Percentiles rank a stretch among this genome's conserved stretches.
Evolutionary conservation across 2,888 invertebrate genomes (phyloP).

Genomic region (Clivina fossor): DNA sequence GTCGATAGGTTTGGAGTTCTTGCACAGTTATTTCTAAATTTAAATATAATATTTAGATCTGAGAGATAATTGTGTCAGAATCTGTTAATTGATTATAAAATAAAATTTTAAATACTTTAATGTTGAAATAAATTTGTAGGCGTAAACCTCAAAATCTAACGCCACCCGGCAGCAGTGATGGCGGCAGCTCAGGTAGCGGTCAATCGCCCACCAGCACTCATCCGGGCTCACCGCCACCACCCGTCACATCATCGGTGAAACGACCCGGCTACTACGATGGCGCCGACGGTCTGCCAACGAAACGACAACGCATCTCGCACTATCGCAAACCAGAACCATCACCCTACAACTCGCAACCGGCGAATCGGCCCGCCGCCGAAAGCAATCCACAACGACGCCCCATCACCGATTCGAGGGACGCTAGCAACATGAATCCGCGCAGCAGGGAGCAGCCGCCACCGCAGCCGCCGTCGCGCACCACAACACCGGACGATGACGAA

Average conservation of each 20-base stretch:
- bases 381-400: slow-evolving; percentile 51
- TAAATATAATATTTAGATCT: no score
- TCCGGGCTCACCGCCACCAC: slow-evolving; percentile 71
- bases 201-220: slow-evolving; percentile 77
- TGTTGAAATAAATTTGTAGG: slow-evolving; percentile 54
- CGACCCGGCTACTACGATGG: slow-evolving; percentile 65
- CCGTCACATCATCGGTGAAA: slow-evolving; percentile 59
- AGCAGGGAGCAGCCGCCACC: slow-evolving; percentile 47
- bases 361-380: slow-evolving; percentile 52
- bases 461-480: slow-evolving; percentile 44
- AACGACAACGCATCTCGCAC: slow-evolving; percentile 87
- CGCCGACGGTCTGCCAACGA: slow-evolving; percentile 62
- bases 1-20: no score
- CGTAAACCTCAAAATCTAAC: slow-evolving; percentile 90
- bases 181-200: slow-evolving; percentile 73
- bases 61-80: no score
- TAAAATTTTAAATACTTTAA: no score
- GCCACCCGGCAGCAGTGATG: slow-evolving; percentile 84
- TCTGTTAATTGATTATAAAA: no score
- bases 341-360: slow-evolving; percentile 42
- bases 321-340: slow-evolving; percentile 62
- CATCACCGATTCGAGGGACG: slow-evolving; percentile 52
- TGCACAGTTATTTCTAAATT: no score
- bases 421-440: slow-evolving; percentile 55
- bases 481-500: slow-evolving; percentile 43